These are phyloP conservation scores for Thaumatotibia leucotreta DNA, from an alignment of 1,140 invertebrate genomes.

Conservation along the genomic window DNA sequence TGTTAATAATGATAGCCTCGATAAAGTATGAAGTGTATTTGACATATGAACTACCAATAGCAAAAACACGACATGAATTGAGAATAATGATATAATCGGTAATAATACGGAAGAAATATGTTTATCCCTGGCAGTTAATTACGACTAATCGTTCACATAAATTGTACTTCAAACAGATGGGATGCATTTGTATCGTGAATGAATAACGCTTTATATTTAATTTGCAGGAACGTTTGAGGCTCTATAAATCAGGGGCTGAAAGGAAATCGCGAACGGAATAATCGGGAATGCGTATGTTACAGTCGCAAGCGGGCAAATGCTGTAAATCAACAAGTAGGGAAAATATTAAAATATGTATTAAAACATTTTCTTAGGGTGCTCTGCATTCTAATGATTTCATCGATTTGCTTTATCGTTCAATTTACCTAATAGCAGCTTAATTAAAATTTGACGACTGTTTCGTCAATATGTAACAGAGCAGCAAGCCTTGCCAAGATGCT, in stretches of 20 bases:
- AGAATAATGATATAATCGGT: not conserved
- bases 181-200: not conserved
- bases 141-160: not conserved
- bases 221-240: conserved; percentile 7
- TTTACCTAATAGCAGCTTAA: too few relatives aligned
- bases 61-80: too few relatives aligned
- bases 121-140: not conserved
- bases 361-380: too few relatives aligned
- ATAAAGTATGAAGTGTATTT: not conserved
- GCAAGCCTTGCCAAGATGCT: too few relatives aligned
- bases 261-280: conserved; percentile 11
- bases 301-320: not conserved
- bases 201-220: conserved; percentile 8
- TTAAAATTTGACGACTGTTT: too few relatives aligned
- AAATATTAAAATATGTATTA: too few relatives aligned
- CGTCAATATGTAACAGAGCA: too few relatives aligned
- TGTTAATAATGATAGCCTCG: not conserved
- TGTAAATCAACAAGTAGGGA: too few relatives aligned
- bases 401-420: too few relatives aligned
- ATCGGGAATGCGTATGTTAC: not conserved
- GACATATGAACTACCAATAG: too few relatives aligned
- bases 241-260: conserved; percentile 11
- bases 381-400: too few relatives aligned
- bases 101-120: not conserved
- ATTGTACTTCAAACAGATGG: not conserved